These are phyloP conservation scores for Oriolus oriolus DNA, from an alignment of 2,113 vertebrate species.

Conservation along the genomic window DNA sequence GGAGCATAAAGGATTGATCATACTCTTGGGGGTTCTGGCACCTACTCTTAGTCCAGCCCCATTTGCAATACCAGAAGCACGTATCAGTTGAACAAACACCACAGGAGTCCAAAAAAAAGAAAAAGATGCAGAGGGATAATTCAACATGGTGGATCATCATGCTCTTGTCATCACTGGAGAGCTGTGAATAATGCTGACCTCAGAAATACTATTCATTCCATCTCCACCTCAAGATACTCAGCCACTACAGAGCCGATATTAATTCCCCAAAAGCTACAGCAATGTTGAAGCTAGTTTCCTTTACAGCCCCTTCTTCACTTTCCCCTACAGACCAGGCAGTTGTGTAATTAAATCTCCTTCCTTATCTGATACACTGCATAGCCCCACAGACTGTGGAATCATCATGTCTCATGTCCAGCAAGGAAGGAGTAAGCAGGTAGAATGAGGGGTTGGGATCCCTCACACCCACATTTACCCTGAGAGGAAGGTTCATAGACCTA, in stretches of 20 bases:
- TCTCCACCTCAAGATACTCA: background rate
- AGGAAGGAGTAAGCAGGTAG: background rate
- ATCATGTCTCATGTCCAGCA: background rate
- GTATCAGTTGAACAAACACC: background rate
- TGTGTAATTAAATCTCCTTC: background rate
- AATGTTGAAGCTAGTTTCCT: background rate
- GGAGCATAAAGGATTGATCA: background rate
- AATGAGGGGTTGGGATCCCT: background rate
- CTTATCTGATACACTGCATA: background rate
- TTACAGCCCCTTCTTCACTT: background rate
- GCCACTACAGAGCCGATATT: background rate
- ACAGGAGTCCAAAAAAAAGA: background rate
- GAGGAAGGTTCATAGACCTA: background rate
- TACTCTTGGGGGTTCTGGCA: background rate
- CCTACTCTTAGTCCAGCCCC: background rate
- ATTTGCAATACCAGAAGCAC: background rate
- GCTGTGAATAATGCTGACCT: background rate
- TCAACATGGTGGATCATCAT: background rate
- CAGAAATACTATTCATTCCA: background rate
- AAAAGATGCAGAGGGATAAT: background rate
- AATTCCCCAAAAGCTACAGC: background rate
- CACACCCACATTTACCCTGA: background rate
- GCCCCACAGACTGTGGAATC: background rate
- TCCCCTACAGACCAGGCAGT: background rate
- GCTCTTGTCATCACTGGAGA: background rate